Evolutionary conservation across 2,113 vertebrate genomes (phyloP), one percentile per base, ranked within the genome.

Genomic region (Cottus gobio): DNA sequence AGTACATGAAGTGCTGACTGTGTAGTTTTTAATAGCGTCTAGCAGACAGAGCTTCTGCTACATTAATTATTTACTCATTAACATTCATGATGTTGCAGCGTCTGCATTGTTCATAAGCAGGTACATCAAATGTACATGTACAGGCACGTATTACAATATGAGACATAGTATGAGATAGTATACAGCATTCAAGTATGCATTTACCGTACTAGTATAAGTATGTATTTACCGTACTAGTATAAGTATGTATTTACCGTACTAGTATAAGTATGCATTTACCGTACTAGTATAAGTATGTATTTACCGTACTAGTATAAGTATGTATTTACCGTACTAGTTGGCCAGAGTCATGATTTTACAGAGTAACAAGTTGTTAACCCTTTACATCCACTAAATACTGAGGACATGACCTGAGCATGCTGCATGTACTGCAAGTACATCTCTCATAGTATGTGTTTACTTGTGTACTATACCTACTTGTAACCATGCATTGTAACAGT

Each of bases 41-140:
- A 1, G 3, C 52, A 48, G 52, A 46, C 50, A 20, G 74, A 48
- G 80, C 68, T 34, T 60, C 79, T 36, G 70, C 65, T 58, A 63
- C n/a, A 71, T 83, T 0, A 83, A 85, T 83, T 63, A 85, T 85
- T 88, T 37, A 85, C 67, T 62, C 3, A 30, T 75, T 75, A 78
- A 62, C 64, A 24, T 69, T 68, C 58, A 48, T 3, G n/a, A 16
- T 46, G 60, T 18, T 56, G 60, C 52, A 31, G 24, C 16, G 36
- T 31, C 58, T 0, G 52, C 64, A 22, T 16, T 75, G 72, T n/a
- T 44, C 5, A 31, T 61, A 31, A 26, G 39, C 8, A 71, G 24
- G 3, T 39, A 63, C n/a, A n/a, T n/a, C n/a, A n/a, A n/a, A n/a
- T 44, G 13, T 42, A 44, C 24, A 1, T 39, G 24, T 57, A 46